phyloP scores from a whole-genome alignment of 2,113 vertebrate genomes.

The Elachura formosa region DNA sequence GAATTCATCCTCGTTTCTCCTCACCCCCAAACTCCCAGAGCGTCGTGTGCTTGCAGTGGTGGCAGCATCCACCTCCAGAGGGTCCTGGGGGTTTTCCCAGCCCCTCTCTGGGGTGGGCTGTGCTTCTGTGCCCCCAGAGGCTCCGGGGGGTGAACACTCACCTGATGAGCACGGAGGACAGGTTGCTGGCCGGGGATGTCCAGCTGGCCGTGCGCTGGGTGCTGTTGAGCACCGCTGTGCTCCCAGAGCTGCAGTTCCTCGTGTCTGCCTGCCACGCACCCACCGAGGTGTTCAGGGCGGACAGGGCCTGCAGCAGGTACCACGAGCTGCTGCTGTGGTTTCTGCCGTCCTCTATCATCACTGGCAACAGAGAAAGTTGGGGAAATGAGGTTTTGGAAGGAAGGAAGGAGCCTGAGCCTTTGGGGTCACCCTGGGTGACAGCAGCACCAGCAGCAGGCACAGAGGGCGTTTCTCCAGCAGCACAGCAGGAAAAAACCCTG shows the following conservation, averaged over 20 bases:
- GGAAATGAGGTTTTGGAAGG: neutral
- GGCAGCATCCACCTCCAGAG: too few relatives aligned
- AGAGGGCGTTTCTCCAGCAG: neutral
- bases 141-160: too few relatives aligned
- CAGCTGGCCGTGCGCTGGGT: rapidly evolving
- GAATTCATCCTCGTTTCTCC: neutral
- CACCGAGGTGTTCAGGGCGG: rapidly evolving
- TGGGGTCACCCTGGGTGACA: rapidly evolving
- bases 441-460: neutral
- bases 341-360: neutral
- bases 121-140: too few relatives aligned
- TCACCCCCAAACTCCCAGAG: neutral
- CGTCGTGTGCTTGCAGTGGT: too few relatives aligned
- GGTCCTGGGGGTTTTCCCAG: too few relatives aligned
- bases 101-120: too few relatives aligned
- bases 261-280: neutral
- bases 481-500: neutral
- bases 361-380: neutral
- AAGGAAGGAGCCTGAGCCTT: rapidly evolving
- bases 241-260: rapidly evolving
- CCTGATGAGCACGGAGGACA: neutral
- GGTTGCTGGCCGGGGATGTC: neutral
- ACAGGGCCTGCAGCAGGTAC: neutral
- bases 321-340: rapidly evolving
- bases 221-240: rapidly evolving